Evolutionary conservation across 2,113 vertebrate species (phyloP), one percentile per base, ranked within the genome.

Genomic region (Tragelaphus strepsiceros): DNA sequence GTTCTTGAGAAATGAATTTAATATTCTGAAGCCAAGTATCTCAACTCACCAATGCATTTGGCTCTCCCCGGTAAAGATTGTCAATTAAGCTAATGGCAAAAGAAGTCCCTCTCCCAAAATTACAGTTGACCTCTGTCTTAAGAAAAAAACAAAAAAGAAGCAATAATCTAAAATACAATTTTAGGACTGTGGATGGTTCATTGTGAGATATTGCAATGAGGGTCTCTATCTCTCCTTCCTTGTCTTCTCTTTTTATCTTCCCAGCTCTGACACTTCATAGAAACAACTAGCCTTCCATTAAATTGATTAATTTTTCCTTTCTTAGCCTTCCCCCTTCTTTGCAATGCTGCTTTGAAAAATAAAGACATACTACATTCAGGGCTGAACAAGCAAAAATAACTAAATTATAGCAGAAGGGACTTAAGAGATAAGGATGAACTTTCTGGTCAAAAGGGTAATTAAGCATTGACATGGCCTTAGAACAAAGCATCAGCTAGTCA

Each of bases 1-100:
- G 43, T 16, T 6, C 46, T 5, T 90, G 95, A 98, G 90, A 54
- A 49, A 94, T 84, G 96, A 64, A 88, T 77, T 87, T 82, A 82
- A 82, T 94, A 86, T 62, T 94, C 59, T 0, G 5, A 82, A 87
- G 62, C n/a, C 61, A 54, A 74, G 46, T 61, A 32, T 39, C 17
- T 90, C 80, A 16, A 26, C n/a, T 26, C 0, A 2, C 77, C 13
- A 4, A 7, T 8, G n/a, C 16, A n/a, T 46, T 49, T 62, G 58
- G 6, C 58, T 64, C 80, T 95, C 15, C 10, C 17, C 43, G 21
- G 71, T n/a, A 32, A 12, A 59, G 95, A 94, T 7, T 77, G 59
- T 74, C 7, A 2, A 83, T 64, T 53, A 90, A 85, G 67, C 56
- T 93, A 39, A 78, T 19, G 53, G 56, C 24, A 9, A 64, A 56